Evolutionary conservation across 1,140 invertebrate species (phyloP).

Genomic region (Papilio polytes): DNA sequence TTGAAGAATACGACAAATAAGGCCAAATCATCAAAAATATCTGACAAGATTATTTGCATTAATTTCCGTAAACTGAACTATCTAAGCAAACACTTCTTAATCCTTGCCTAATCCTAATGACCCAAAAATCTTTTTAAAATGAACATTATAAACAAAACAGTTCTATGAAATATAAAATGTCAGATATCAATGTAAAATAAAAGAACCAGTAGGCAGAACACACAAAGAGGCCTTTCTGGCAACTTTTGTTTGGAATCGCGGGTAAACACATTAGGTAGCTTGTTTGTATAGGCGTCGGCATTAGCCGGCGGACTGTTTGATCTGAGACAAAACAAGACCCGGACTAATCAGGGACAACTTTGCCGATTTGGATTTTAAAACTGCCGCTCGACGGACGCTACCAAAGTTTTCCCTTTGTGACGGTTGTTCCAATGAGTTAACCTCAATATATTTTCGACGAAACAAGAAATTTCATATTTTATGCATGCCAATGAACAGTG

Average conservation of each 20-base stretch:
- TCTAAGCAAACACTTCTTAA: too few relatives aligned
- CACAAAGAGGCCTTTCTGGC: constrained; percentile 56
- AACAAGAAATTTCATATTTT: constrained; percentile 39
- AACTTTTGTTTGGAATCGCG: constrained; percentile 79
- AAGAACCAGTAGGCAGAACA: constrained; percentile 41
- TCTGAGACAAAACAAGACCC: constrained; percentile 71
- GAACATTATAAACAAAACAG: background rate
- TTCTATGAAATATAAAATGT: constrained; percentile 23
- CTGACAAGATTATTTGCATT: too few relatives aligned
- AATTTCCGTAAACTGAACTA: too few relatives aligned
- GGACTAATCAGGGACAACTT: constrained; percentile 72
- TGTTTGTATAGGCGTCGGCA: constrained; percentile 76
- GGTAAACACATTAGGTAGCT: constrained; percentile 78
- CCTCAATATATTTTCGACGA: constrained; percentile 33
- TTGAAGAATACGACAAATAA: too few relatives aligned
- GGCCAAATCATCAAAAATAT: too few relatives aligned
- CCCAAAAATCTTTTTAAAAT: background rate
- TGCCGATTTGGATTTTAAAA: constrained; percentile 68
- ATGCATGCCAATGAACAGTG: constrained; percentile 30
- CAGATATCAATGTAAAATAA: constrained; percentile 29
- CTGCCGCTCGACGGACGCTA: constrained; percentile 45
- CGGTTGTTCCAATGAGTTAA: constrained; percentile 32
- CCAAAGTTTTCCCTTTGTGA: constrained; percentile 47
- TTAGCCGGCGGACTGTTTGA: constrained; percentile 71
- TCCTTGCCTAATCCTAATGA: too few relatives aligned